Percentiles rank a stretch among this genome's conserved stretches.
These are phyloP conservation scores for Conus canariensis DNA, from an alignment of 2,888 invertebrate genomes.

Conservation along the genomic window DNA sequence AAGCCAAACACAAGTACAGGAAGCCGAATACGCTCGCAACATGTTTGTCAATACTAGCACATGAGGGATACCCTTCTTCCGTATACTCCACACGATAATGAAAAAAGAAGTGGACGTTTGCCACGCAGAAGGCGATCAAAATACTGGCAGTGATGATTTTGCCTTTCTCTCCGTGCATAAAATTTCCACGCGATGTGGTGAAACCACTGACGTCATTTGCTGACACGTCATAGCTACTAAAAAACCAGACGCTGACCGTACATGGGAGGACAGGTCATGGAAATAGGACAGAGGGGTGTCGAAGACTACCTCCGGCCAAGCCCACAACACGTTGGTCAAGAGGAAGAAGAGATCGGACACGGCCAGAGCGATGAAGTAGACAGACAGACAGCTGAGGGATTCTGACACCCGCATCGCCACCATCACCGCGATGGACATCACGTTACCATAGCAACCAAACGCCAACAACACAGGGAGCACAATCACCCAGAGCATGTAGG, in stretches of 20 bases:
- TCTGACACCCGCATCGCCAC: too few relatives aligned
- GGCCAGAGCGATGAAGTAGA: too few relatives aligned
- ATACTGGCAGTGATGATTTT: neutral
- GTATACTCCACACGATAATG: neutral
- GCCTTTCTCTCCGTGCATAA: too few relatives aligned
- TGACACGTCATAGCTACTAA: slow-evolving; percentile 2
- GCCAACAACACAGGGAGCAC: neutral
- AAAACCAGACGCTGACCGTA: too few relatives aligned
- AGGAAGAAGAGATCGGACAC: too few relatives aligned
- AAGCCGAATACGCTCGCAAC: neutral
- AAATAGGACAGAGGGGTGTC: neutral
- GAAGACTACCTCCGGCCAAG: neutral
- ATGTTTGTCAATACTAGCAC: neutral
- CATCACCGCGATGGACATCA: neutral
- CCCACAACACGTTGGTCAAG: neutral
- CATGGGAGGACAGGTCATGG: neutral
- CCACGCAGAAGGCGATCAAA: neutral
- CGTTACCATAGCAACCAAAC: neutral
- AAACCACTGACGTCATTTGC: neutral
- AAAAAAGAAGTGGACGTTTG: neutral
- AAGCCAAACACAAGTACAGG: neutral
- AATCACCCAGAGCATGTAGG: neutral
- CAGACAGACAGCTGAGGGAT: too few relatives aligned
- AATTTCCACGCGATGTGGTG: neutral
- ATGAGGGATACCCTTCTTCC: neutral